phyloP scores from a whole-genome alignment of 64 coral and sea anemone species.

The Porites australiensis region DNA sequence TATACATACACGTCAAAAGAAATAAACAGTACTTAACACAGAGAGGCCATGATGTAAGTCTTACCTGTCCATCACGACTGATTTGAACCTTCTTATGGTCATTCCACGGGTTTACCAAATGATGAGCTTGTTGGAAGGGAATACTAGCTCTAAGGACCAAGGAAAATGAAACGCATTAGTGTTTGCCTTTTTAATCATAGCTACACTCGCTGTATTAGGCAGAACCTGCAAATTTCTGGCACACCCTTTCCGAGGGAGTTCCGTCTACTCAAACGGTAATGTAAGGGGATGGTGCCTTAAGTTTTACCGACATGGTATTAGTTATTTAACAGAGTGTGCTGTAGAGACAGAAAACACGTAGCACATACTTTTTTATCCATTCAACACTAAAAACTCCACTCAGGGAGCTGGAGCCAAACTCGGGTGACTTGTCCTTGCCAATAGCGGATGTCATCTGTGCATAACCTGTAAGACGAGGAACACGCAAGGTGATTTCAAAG shows the following conservation, averaged over 20 bases:
- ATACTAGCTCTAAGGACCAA: conserved; percentile 81
- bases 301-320: no score
- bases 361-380: conserved; percentile 92
- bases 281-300: no score
- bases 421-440: conserved; percentile 92
- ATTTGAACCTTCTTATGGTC: conserved; percentile 99
- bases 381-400: conserved; percentile 92
- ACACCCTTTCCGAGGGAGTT: no score
- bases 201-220: no score
- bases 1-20: no score
- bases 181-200: no score
- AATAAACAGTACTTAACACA: no score
- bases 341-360: neutral
- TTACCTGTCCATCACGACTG: conserved; percentile 98
- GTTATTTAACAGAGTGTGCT: no score
- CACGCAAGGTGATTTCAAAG: neutral
- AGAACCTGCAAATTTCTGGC: no score
- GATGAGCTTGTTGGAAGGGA: conserved; percentile 97
- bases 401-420: conserved; percentile 92
- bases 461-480: conserved; percentile 51
- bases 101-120: conserved; percentile 98
- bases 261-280: no score
- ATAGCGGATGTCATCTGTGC: conserved; percentile 93
- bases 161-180: neutral
- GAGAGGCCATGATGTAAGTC: neutral